These are phyloP conservation scores for Coelogynopora nodosa DNA, from an alignment of 2,888 invertebrate genomes.

Conservation along the genomic window DNA sequence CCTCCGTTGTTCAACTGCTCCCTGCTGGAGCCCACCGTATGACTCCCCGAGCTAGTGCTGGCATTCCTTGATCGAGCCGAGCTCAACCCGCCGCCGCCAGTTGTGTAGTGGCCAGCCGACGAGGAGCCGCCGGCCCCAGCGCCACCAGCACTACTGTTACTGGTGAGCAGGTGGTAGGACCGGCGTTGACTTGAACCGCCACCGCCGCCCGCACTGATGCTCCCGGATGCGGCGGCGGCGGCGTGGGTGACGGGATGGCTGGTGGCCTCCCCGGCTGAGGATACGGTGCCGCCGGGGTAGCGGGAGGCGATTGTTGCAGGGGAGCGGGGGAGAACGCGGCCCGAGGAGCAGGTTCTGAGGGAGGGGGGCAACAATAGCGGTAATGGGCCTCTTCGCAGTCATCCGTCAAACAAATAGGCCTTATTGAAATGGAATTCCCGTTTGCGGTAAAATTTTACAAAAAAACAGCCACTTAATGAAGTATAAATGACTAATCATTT, in stretches of 20 bases:
- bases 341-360: neutral
- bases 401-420: no score
- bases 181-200: neutral
- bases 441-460: no score
- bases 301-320: neutral
- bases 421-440: no score
- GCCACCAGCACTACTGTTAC: neutral
- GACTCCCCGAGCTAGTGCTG: conserved; percentile 38
- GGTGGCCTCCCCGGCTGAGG: neutral
- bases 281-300: neutral
- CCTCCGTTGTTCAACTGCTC: neutral
- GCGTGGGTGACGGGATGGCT: neutral
- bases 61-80: conserved; percentile 39
- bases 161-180: neutral
- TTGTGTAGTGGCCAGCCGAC: neutral
- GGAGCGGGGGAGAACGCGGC: neutral
- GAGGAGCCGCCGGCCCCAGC: neutral
- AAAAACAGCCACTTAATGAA: no score
- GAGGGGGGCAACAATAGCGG: no score
- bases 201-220: neutral
- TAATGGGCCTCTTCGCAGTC: no score
- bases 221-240: neutral
- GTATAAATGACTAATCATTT: no score
- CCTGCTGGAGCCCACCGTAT: conserved; percentile 5
- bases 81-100: neutral